phyloP scores from a whole-genome alignment of 2,113 vertebrate species.

The Halichoeres trimaculatus region DNA sequence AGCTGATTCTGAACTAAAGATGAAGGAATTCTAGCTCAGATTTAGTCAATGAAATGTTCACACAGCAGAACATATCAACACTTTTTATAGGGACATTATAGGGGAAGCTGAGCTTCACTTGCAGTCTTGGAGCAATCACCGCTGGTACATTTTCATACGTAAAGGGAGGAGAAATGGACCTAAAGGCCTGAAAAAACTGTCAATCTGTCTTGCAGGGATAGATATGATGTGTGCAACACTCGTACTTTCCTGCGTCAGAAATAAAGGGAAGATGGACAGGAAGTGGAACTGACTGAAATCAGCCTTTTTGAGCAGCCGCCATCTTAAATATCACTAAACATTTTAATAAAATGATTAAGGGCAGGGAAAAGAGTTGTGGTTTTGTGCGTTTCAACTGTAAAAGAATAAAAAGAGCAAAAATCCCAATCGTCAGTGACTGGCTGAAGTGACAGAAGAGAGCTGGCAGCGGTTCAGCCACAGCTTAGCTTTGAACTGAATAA shows the following conservation, averaged over 20 bases:
- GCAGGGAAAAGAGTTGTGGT: neutral
- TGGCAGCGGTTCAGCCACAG: conserved; percentile 64
- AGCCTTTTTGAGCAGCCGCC: neutral
- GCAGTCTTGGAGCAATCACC: no score
- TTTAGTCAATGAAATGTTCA: no score
- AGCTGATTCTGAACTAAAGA: no score
- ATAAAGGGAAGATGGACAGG: neutral
- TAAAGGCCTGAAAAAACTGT: conserved; percentile 29
- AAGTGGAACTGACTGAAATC: neutral
- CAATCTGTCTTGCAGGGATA: conserved; percentile 32
- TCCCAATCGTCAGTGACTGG: conserved; percentile 5
- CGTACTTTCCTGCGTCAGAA: neutral
- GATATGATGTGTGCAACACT: conserved; percentile 4
- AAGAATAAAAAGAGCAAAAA: conserved; percentile 6
- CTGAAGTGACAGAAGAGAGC: conserved; percentile 19
- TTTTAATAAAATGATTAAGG: neutral
- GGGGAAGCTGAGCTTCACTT: no score
- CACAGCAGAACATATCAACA: no score
- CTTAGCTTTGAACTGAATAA: conserved; percentile 67
- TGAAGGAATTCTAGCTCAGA: no score
- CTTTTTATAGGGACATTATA: no score
- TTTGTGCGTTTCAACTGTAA: conserved; percentile 2
- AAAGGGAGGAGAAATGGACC: no score
- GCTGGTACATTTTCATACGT: no score
- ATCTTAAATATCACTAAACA: neutral